Percentiles rank a stretch among this genome's conserved stretches.
phyloP scores from a whole-genome alignment of 1,140 invertebrate genomes.

The Limonius californicus region DNA sequence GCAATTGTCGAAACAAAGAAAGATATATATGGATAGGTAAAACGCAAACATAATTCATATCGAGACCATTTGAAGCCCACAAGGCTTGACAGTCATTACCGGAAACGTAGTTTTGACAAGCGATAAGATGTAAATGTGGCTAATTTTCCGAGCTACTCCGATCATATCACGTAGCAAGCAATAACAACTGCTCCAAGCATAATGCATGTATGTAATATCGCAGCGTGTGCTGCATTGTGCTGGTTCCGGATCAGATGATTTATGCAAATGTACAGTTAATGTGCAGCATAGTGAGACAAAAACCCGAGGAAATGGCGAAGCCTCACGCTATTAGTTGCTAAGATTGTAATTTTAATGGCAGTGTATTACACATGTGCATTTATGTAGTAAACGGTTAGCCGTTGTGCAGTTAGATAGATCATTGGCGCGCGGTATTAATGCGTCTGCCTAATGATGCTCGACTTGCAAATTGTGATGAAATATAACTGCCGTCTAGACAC shows the following conservation, averaged over 20 bases:
- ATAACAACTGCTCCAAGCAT: slow-evolving; percentile 1
- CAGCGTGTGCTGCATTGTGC: slow-evolving; percentile 11
- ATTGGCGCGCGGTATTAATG: slow-evolving; percentile 14
- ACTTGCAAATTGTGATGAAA: slow-evolving; percentile 12
- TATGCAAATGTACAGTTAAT: slow-evolving; percentile 17
- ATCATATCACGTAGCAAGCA: not conserved
- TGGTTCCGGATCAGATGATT: slow-evolving; percentile 16
- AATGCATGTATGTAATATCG: slow-evolving; percentile 5
- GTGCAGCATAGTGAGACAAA: slow-evolving; percentile 15
- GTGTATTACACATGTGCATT: slow-evolving; percentile 11
- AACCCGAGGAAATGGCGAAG: slow-evolving; percentile 11
- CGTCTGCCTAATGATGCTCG: slow-evolving; percentile 15
- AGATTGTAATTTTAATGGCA: slow-evolving; percentile 17
- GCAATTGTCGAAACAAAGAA: too few relatives aligned
- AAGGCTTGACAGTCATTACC: not conserved
- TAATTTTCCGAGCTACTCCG: slow-evolving; percentile 4
- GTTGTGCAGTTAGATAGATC: slow-evolving; percentile 8
- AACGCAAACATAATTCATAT: too few relatives aligned
- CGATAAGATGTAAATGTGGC: slow-evolving; percentile 1
- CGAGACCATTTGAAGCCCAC: too few relatives aligned
- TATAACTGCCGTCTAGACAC: slow-evolving; percentile 9
- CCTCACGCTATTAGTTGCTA: slow-evolving; percentile 15
- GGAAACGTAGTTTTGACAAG: not conserved
- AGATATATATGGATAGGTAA: too few relatives aligned
- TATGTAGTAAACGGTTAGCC: slow-evolving; percentile 2